Conservation (phyloP, 2,113 vertebrate species). For the Tenebrosternarchus preto region DNA sequence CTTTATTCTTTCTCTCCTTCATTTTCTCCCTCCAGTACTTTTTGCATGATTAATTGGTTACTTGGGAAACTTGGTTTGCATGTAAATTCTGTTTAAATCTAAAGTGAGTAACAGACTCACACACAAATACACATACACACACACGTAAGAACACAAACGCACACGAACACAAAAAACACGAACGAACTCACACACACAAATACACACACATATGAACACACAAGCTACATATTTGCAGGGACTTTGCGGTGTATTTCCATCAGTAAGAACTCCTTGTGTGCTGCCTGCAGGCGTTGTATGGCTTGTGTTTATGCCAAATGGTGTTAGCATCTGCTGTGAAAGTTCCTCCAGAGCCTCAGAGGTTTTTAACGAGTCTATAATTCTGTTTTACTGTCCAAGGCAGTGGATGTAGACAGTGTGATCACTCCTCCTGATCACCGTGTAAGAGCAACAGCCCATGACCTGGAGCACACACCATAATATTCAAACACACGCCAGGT, state of each 20-base stretch:
- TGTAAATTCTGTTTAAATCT: conserved; percentile 79
- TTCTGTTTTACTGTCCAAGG: neutral
- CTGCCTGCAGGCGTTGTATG: conserved; percentile 61
- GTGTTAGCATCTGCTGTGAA: conserved; percentile 40
- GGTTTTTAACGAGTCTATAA: conserved; percentile 24
- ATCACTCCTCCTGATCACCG: too few species aligned
- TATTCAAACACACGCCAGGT: too few species aligned
- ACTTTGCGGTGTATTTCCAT: conserved; percentile 15
- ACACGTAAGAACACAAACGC: neutral
- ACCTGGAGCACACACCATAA: too few species aligned
- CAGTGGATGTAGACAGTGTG: neutral
- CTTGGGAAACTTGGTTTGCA: too few species aligned
- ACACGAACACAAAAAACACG: conserved; percentile 16
- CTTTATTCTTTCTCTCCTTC: neutral
- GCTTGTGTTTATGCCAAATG: conserved; percentile 47
- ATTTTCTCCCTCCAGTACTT: too few species aligned
- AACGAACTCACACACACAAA: too few species aligned
- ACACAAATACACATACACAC: neutral
- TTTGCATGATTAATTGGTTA: too few species aligned
- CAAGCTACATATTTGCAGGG: neutral
- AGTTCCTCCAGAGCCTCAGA: neutral
- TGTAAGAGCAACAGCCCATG: too few species aligned
- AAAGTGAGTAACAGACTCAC: conserved; percentile 64
- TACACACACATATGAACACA: neutral
- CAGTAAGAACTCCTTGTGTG: neutral